Percentiles rank a stretch among this genome's conserved stretches.
Conservation (phyloP, 2,113 vertebrate species). For the Desmodus rotundus region DNA sequence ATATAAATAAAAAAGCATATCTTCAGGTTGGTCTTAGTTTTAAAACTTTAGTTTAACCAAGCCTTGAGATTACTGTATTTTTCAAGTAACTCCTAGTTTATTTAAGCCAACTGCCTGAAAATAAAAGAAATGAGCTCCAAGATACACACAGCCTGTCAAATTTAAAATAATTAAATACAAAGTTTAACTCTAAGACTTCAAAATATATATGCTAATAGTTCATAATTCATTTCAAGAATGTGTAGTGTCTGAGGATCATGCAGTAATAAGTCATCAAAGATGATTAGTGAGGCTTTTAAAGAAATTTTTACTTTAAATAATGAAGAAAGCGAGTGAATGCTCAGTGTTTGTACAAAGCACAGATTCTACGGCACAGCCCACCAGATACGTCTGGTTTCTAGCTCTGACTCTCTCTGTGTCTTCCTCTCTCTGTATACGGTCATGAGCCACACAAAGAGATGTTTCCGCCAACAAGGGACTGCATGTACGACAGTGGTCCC, state of each 20-base stretch:
- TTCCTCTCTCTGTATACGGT: not conserved
- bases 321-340: not conserved
- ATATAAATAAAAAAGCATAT: not conserved
- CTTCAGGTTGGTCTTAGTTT: not conserved
- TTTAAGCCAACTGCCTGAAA: not conserved
- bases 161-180: conserved; percentile 21
- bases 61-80: not conserved
- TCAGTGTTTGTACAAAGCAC: not conserved
- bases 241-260: not conserved
- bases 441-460: too few relatives aligned
- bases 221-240: not conserved
- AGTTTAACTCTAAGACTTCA: not conserved
- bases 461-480: not conserved
- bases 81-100: not conserved
- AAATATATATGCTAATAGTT: not conserved
- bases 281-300: not conserved
- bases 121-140: not conserved
- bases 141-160: not conserved
- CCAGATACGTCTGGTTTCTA: not conserved
- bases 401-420: not conserved
- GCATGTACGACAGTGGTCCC: not conserved
- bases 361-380: not conserved
- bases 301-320: not conserved
- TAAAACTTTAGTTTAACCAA: not conserved
- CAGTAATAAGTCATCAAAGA: not conserved